phyloP scores from a whole-genome alignment of 1,140 invertebrate genomes.

The Lepidurus apus region DNA sequence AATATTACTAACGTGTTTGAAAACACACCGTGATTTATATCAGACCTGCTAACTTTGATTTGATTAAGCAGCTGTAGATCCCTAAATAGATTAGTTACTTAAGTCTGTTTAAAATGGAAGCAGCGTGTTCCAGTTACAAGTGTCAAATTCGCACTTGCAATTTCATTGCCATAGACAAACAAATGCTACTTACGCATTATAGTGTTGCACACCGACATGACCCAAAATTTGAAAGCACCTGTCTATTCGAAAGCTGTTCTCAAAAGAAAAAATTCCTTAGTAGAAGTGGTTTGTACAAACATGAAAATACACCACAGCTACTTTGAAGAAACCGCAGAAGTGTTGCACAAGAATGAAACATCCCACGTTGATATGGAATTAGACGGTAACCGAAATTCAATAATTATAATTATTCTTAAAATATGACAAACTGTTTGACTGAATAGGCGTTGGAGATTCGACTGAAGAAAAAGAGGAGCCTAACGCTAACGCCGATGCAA shows the following conservation, averaged over 20 bases:
- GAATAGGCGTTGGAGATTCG: background rate
- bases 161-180: background rate
- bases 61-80: background rate
- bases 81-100: background rate
- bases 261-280: background rate
- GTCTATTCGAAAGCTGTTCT: background rate
- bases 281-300: constrained; percentile 1
- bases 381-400: background rate
- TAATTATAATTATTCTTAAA: background rate
- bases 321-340: background rate
- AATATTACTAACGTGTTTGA: too few species aligned
- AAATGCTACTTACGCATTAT: constrained; percentile 6
- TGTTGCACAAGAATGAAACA: background rate
- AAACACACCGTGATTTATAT: background rate
- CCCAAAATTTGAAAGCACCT: background rate
- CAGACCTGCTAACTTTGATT: background rate
- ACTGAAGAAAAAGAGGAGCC: background rate
- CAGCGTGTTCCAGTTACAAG: background rate
- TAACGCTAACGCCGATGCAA: background rate
- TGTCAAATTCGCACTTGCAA: background rate
- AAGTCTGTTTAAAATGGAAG: constrained; percentile 6
- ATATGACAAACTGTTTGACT: background rate
- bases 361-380: background rate
- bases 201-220: background rate
- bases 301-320: background rate